A percentile compares a stretch with the other conserved stretches of the same genome.
Conservation (phyloP, 1,140 invertebrate species). For the Drosophila gunungcola region DNA sequence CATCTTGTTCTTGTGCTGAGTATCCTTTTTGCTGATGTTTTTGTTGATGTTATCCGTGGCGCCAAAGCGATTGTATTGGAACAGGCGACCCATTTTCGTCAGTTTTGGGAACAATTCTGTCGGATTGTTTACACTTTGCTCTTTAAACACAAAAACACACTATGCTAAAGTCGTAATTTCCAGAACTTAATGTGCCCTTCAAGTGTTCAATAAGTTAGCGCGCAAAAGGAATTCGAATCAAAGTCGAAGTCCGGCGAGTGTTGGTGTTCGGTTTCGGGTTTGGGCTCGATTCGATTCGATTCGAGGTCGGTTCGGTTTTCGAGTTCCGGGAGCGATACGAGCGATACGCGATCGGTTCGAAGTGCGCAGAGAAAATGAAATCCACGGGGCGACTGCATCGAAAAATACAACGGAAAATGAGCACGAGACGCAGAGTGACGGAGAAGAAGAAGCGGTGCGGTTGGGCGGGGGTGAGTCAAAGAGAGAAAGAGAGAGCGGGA, state of each 20-base stretch:
- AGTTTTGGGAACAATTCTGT: conserved; percentile 13
- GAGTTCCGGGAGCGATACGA: conserved; percentile 60
- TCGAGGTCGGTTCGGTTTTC: conserved; percentile 4
- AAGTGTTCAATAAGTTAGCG: conserved; percentile 32
- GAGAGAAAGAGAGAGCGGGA: conserved; percentile 20
- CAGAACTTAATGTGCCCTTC: conserved; percentile 28
- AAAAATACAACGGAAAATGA: conserved; percentile 82
- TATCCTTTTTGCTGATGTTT: conserved; percentile 68
- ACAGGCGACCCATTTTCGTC: conserved; percentile 75
- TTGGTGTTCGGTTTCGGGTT: conserved; percentile 1
- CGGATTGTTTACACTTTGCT: conserved; percentile 47
- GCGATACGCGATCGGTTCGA: conserved; percentile 81
- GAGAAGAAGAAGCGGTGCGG: conserved; percentile 16
- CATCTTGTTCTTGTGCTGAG: conserved; percentile 62
- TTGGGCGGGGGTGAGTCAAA: conserved; percentile 31
- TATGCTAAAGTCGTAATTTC: conserved; percentile 51
- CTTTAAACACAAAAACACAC: conserved; percentile 44
- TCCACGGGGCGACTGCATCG: conserved; percentile 66
- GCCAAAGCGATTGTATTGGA: conserved; percentile 80
- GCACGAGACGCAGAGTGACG: conserved; percentile 58
- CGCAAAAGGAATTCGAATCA: conserved; percentile 17
- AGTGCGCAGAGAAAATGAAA: conserved; percentile 80
- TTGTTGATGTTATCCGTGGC: conserved; percentile 65
- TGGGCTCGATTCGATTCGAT: background rate
- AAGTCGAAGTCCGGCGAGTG: conserved; percentile 21